These are phyloP conservation scores for Chaetops frenatus DNA, from an alignment of 2,113 vertebrate species.

Conservation along the genomic window DNA sequence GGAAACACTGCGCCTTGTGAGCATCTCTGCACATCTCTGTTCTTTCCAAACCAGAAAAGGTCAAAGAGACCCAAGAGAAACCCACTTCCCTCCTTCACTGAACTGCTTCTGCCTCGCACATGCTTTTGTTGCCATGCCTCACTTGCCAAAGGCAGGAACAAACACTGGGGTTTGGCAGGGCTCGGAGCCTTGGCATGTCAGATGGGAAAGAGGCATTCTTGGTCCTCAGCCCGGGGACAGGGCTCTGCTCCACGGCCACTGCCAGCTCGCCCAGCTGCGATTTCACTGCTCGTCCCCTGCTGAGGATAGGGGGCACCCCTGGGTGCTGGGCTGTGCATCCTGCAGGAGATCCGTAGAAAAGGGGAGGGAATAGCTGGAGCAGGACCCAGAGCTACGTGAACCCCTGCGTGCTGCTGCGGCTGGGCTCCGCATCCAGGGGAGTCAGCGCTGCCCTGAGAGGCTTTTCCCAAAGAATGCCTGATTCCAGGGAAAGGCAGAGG, in stretches of 20 bases:
- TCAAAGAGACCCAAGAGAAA: conserved; percentile 34
- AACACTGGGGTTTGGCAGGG: conserved; percentile 43
- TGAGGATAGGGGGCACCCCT: neutral
- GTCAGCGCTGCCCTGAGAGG: neutral
- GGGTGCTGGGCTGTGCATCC: neutral
- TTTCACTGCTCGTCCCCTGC: neutral
- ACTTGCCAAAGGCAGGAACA: conserved; percentile 41
- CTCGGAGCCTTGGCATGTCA: neutral
- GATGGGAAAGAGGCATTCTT: conserved; percentile 38
- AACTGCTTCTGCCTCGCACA: neutral
- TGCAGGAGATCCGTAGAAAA: neutral
- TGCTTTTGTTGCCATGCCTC: conserved; percentile 4
- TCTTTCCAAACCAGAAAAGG: conserved; percentile 41
- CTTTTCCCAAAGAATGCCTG: neutral
- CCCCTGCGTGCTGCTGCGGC: neutral
- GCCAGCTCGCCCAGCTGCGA: conserved; percentile 22
- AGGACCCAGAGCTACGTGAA: neutral
- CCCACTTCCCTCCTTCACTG: conserved; percentile 24
- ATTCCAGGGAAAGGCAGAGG: neutral
- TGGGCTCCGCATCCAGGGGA: neutral
- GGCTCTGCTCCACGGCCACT: neutral
- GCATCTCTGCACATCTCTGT: neutral
- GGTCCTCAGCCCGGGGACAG: neutral
- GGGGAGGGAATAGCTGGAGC: neutral
- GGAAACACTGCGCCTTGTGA: neutral